phyloP scores from a whole-genome alignment of 2,113 vertebrate species.

The Semicossyphus pulcher region DNA sequence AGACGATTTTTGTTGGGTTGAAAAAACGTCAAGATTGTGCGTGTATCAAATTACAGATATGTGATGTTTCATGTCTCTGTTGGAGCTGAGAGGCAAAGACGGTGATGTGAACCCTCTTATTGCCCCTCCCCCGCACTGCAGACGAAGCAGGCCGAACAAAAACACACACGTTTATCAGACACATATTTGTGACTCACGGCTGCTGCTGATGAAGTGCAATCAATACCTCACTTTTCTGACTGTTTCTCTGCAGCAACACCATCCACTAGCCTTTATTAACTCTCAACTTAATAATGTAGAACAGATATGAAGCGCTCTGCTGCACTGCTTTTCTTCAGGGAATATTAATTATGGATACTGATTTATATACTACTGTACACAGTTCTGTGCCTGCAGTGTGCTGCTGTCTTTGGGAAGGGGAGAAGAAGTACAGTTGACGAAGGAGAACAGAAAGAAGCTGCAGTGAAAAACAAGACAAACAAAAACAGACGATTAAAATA shows the following conservation, averaged over 20 bases:
- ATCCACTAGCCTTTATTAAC: constrained; percentile 33
- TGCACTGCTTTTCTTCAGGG: constrained; percentile 44
- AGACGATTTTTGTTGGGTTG: neutral
- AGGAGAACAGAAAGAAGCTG: neutral
- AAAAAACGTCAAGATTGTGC: too few relatives aligned
- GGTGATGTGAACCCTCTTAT: neutral
- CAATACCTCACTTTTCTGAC: constrained; percentile 12
- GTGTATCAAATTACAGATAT: neutral
- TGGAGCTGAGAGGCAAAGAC: neutral
- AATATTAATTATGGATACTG: constrained; percentile 60
- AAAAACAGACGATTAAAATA: neutral
- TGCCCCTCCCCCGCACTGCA: neutral
- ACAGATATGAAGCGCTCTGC: constrained; percentile 24
- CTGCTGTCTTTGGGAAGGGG: neutral
- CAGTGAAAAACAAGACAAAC: neutral
- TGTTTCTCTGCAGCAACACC: constrained; percentile 5
- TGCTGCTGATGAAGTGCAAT: constrained; percentile 31
- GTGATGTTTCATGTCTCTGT: constrained; percentile 2
- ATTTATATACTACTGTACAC: constrained; percentile 16
- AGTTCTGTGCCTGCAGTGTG: constrained; percentile 8
- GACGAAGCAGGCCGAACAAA: neutral
- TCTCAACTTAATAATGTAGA: constrained; percentile 33
- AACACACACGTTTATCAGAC: neutral
- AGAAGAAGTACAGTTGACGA: neutral
- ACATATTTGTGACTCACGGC: constrained; percentile 24